Evolutionary conservation across 2,113 vertebrate genomes (phyloP).

Genomic region (Otis tarda): DNA sequence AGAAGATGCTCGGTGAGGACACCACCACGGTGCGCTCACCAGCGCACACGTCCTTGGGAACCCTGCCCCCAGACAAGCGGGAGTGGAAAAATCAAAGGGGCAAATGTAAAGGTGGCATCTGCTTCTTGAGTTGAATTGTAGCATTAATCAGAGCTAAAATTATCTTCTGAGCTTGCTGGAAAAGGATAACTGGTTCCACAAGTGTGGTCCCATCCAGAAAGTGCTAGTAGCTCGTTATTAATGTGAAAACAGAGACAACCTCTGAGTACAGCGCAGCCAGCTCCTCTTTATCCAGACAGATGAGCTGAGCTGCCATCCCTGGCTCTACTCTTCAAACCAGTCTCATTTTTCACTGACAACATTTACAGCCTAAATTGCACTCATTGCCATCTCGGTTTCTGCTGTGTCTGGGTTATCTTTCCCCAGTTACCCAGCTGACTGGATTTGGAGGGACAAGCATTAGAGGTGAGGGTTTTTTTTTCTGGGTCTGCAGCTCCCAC

Average conservation of each 20-base stretch:
- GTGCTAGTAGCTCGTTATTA: neutral
- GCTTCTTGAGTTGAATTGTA: neutral
- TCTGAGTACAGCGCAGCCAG: neutral
- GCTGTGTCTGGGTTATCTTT: neutral
- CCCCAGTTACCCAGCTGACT: neutral
- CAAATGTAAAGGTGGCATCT: neutral
- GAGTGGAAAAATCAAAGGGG: neutral
- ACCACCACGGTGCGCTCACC: fast-evolving
- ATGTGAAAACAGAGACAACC: neutral
- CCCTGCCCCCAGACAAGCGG: neutral
- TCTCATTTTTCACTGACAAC: neutral
- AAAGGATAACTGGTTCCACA: neutral
- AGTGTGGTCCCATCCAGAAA: neutral
- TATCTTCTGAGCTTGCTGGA: neutral
- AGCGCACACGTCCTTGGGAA: neutral
- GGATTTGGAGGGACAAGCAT: neutral
- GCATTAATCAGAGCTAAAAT: neutral
- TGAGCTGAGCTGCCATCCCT: neutral
- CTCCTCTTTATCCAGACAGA: neutral
- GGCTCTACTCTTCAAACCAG: neutral
- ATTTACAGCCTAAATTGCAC: neutral
- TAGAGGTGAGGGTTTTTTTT: neutral
- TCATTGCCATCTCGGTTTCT: neutral
- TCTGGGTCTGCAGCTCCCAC: neutral
- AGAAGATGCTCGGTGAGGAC: neutral